Evolutionary conservation across 2,113 vertebrate species (phyloP).

Genomic region (Mormyrus iriodes): DNA sequence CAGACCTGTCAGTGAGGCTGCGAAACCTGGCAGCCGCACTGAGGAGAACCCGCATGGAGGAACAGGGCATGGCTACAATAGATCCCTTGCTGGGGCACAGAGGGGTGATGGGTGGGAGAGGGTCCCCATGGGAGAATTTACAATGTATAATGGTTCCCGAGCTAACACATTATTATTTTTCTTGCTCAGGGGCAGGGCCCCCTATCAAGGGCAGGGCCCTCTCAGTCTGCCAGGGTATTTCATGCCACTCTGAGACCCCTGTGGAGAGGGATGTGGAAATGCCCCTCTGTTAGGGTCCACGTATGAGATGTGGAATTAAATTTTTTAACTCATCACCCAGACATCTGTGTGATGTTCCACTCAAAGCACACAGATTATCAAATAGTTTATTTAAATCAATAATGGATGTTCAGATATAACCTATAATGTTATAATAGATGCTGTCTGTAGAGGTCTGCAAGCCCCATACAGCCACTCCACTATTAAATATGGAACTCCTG

Average conservation of each 20-base stretch:
- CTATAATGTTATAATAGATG: neutral
- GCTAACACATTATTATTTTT: neutral
- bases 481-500: neutral
- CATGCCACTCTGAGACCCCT: neutral
- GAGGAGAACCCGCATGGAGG: neutral
- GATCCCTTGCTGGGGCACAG: neutral
- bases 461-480: neutral
- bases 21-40: neutral
- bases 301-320: neutral
- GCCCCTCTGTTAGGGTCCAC: neutral
- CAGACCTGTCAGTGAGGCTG: neutral
- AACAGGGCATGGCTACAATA: neutral
- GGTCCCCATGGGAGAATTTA: neutral
- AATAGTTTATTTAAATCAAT: neutral
- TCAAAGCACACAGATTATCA: neutral
- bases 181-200: neutral
- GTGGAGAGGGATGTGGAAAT: neutral
- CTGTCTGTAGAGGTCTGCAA: neutral
- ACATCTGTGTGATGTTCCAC: neutral
- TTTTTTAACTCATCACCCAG: neutral
- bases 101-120: neutral
- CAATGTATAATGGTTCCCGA: neutral
- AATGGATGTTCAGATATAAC: too few relatives aligned
- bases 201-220: neutral
- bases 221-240: neutral